Conservation (phyloP, 2,888 invertebrate genomes). For the Lacanobia oleracea region DNA sequence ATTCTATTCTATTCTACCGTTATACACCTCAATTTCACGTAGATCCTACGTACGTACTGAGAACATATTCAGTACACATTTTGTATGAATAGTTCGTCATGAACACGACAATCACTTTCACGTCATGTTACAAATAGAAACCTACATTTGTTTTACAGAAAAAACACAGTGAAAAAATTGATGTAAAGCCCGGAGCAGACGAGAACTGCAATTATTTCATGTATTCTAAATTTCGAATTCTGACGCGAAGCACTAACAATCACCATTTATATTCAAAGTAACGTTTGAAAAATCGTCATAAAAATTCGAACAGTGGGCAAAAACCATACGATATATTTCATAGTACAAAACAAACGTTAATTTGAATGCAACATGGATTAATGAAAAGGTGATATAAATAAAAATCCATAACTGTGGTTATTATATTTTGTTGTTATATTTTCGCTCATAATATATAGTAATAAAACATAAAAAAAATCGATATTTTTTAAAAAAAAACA, state of each 20-base stretch:
- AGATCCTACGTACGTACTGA: too few relatives aligned
- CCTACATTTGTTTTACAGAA: background rate
- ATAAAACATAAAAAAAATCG: too few relatives aligned
- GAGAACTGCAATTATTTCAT: conserved; percentile 47
- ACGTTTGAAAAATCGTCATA: conserved; percentile 54
- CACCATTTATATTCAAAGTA: conserved; percentile 56
- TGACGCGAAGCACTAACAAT: conserved; percentile 44
- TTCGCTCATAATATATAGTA: too few relatives aligned
- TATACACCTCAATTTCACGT: too few relatives aligned
- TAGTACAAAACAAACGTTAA: background rate
- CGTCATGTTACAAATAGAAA: background rate
- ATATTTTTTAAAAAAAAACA: too few relatives aligned
- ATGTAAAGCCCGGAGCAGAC: background rate
- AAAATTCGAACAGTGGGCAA: conserved; percentile 32
- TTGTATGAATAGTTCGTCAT: background rate
- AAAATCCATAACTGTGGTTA: too few relatives aligned
- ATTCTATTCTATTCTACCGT: too few relatives aligned
- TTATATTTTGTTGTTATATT: too few relatives aligned
- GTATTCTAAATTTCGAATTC: conserved; percentile 53
- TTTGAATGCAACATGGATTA: background rate
- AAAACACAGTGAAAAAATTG: background rate
- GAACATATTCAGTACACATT: too few relatives aligned
- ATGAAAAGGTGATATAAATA: background rate
- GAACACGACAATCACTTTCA: background rate
- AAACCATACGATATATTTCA: conserved; percentile 15